Conservation (phyloP, 2,113 vertebrate genomes). For the Proteles cristata region DNA sequence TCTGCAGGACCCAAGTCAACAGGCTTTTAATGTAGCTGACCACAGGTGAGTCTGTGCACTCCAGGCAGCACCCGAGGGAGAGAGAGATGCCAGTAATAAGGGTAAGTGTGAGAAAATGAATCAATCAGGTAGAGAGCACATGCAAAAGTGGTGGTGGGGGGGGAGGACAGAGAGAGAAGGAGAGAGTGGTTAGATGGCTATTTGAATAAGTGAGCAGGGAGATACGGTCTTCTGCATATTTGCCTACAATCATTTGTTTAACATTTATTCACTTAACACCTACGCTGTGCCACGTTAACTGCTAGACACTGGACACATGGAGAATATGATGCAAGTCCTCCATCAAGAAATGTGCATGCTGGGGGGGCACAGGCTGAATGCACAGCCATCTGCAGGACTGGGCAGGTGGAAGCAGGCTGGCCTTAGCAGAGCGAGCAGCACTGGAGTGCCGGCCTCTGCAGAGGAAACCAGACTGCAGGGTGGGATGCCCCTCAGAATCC, state of each 20-base stretch:
- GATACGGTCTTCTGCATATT: neutral
- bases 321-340: neutral
- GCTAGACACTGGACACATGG: neutral
- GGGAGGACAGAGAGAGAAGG: neutral
- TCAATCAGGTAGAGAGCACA: neutral
- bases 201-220: neutral
- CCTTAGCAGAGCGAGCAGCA: neutral
- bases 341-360: accelerated
- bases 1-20: neutral
- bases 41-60: neutral
- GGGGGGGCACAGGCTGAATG: neutral
- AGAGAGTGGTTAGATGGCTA: neutral
- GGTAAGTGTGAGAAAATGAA: neutral
- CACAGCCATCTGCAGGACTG: no score
- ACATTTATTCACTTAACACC: neutral
- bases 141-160: neutral
- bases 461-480: neutral
- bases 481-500: neutral
- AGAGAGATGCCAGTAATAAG: no score
- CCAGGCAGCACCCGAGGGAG: neutral
- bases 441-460: neutral
- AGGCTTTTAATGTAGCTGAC: neutral
- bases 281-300: neutral
- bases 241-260: neutral
- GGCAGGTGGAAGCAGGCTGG: no score